phyloP scores from a whole-genome alignment of 2,113 vertebrate genomes.

The Lichenostomus cassidix region DNA sequence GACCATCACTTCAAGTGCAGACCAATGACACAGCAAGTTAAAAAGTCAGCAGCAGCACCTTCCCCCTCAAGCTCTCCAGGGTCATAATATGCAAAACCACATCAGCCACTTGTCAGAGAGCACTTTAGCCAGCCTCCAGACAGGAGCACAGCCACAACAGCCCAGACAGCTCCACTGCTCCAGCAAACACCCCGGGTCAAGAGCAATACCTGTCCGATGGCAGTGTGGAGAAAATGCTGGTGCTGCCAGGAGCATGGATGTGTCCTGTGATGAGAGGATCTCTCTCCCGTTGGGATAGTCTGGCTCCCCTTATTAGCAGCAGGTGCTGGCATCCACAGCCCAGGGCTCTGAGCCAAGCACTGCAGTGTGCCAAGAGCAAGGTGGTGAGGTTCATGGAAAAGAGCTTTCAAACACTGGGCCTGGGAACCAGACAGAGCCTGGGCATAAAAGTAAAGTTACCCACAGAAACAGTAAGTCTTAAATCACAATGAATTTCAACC shows the following conservation, averaged over 20 bases:
- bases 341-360: not conserved
- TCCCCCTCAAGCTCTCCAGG: not conserved
- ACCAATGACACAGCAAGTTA: not conserved
- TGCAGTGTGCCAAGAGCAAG: not conserved
- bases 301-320: not conserved
- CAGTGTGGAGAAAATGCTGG: not conserved
- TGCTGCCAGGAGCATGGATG: not conserved
- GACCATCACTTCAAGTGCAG: not conserved
- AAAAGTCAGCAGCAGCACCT: not conserved
- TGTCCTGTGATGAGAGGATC: not conserved
- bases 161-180: not conserved
- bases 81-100: not conserved
- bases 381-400: not conserved
- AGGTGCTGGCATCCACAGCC: not conserved
- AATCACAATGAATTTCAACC: not conserved
- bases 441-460: not conserved
- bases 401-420: not conserved
- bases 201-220: rapidly evolving
- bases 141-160: not conserved
- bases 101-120: not conserved
- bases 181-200: not conserved
- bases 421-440: not conserved
- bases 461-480: not conserved
- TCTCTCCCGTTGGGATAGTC: not conserved
- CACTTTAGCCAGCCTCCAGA: not conserved